Conservation (phyloP, 2,797 vertebrate genomes). For the Sebastes itinus region DNA sequence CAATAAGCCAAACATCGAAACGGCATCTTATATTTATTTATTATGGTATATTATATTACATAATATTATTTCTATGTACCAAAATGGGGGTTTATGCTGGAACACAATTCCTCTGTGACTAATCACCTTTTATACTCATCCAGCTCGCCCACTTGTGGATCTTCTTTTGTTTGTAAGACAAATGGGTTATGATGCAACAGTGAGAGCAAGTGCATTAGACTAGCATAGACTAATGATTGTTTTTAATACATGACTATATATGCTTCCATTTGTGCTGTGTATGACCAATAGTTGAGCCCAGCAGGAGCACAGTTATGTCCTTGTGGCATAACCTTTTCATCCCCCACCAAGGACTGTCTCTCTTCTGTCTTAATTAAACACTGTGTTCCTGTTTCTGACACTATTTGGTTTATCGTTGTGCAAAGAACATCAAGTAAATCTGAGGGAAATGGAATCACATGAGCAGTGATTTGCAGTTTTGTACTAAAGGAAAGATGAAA, state of each 20-base stretch:
- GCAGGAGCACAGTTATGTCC: not conserved
- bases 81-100: not conserved
- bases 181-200: not conserved
- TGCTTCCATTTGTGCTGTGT: not conserved
- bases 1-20: not conserved
- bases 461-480: not conserved
- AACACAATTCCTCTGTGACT: not conserved
- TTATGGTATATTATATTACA: too few species aligned
- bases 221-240: not conserved
- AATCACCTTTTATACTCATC: not conserved
- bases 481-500: not conserved
- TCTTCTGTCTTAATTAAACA: not conserved
- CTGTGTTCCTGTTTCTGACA: not conserved
- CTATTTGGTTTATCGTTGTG: not conserved
- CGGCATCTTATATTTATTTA: not conserved
- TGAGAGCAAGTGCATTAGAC: not conserved
- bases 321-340: not conserved
- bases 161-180: not conserved
- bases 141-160: constrained; percentile 31
- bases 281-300: not conserved
- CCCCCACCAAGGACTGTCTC: not conserved
- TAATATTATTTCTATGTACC: too few species aligned
- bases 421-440: not conserved
- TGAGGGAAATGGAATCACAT: not conserved
- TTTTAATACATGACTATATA: not conserved